Conservation (phyloP, 2,888 invertebrate genomes). For the Cosmia trapezina region DNA sequence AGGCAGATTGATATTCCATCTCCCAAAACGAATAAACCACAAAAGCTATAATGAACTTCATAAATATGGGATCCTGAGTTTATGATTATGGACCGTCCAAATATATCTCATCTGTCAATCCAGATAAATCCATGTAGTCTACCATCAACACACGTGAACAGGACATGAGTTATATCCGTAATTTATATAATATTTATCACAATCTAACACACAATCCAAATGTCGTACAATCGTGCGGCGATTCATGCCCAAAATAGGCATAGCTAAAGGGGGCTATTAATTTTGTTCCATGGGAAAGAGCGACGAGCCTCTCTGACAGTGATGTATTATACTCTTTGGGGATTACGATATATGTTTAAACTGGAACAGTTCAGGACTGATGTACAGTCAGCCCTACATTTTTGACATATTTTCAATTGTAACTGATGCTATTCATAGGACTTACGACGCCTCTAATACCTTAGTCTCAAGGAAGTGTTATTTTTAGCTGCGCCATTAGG, state of each 20-base stretch:
- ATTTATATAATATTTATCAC: conserved; percentile 65
- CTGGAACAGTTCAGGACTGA: conserved; percentile 45
- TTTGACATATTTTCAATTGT: conserved; percentile 38
- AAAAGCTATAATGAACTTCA: conserved; percentile 17
- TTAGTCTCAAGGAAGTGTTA: conserved; percentile 8
- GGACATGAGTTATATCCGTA: conserved; percentile 58
- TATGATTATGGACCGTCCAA: conserved; percentile 7
- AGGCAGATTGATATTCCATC: no score
- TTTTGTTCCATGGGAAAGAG: conserved; percentile 75
- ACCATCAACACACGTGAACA: conserved; percentile 27
- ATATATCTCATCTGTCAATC: conserved; percentile 35
- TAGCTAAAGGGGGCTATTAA: conserved; percentile 73
- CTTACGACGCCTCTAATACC: conserved; percentile 2
- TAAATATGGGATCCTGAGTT: conserved; percentile 11
- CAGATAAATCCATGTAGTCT: conserved; percentile 18
- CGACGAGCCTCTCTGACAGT: conserved; percentile 74
- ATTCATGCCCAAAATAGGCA: conserved; percentile 71
- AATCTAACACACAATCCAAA: conserved; percentile 59
- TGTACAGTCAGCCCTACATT: conserved; percentile 40
- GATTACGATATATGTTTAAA: conserved; percentile 67
- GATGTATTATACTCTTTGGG: conserved; percentile 76
- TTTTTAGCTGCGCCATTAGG: conserved; percentile 29
- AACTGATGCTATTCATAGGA: conserved; percentile 31
- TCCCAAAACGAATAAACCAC: conserved; percentile 3
- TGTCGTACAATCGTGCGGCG: conserved; percentile 57